These are phyloP conservation scores for Cetoscarus ocellatus DNA, from an alignment of 2,797 vertebrate species.

Conservation along the genomic window DNA sequence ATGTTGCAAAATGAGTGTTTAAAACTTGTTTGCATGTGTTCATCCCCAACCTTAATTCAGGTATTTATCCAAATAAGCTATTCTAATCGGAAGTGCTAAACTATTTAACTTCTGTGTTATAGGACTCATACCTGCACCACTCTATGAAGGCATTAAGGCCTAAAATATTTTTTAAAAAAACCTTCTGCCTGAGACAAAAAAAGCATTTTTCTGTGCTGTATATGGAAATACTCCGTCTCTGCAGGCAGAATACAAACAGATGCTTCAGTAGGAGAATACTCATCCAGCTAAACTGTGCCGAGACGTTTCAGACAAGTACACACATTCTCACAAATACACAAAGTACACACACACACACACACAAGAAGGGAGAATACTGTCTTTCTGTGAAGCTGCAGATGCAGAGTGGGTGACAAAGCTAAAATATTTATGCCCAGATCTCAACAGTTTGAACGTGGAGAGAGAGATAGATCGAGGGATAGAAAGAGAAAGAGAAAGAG, in stretches of 20 bases:
- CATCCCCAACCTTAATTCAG: too few species aligned
- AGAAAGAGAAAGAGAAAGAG: slow-evolving; percentile 27
- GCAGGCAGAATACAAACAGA: slow-evolving; percentile 48
- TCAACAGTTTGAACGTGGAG: slow-evolving; percentile 55
- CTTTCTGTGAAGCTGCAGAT: slow-evolving; percentile 61
- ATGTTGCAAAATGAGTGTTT: too few species aligned
- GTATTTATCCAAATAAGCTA: too few species aligned
- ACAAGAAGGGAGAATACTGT: slow-evolving; percentile 35
- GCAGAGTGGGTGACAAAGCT: slow-evolving; percentile 71
- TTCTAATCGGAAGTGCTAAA: too few species aligned
- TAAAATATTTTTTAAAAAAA: too few species aligned
- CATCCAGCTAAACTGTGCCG: slow-evolving; percentile 40
- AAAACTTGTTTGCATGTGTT: too few species aligned
- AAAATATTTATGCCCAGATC: slow-evolving; percentile 80
- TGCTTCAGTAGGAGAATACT: slow-evolving; percentile 45
- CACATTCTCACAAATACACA: slow-evolving; percentile 6
- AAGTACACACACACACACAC: slow-evolving; percentile 10
- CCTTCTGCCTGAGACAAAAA: neutral
- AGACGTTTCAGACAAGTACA: slow-evolving; percentile 16
- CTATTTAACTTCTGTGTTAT: too few species aligned
- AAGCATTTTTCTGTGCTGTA: neutral
- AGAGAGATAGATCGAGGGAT: slow-evolving; percentile 29
- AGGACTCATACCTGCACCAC: too few species aligned
- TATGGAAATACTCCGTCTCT: slow-evolving; percentile 22
- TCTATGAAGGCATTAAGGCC: too few species aligned